Conservation (phyloP, 2,888 invertebrate species). For the Notocelia uddmanniana region DNA sequence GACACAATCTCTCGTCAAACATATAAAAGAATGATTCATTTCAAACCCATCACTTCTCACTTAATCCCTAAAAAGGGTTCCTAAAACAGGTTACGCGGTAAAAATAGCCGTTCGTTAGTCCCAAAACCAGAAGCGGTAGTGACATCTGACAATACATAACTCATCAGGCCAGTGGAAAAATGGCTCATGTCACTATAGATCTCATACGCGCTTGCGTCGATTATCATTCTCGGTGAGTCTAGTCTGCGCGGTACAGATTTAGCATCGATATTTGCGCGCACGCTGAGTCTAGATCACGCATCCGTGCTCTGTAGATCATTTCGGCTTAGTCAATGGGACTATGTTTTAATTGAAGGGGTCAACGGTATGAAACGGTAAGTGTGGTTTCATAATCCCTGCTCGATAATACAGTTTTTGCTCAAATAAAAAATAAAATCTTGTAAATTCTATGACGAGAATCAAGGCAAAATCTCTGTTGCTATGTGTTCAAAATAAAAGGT, state of each 20-base stretch:
- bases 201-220: conserved; percentile 1
- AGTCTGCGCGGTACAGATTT: conserved; percentile 73
- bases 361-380: conserved; percentile 3
- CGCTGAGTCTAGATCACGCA: conserved; percentile 62
- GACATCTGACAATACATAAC: conserved; percentile 76
- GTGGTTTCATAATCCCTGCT: neutral
- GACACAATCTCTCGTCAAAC: conserved; percentile 9
- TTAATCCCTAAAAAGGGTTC: conserved; percentile 39
- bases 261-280: conserved; percentile 75
- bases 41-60: conserved; percentile 29
- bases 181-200: neutral
- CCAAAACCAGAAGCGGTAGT: conserved; percentile 74
- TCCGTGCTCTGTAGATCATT: conserved; percentile 55
- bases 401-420: neutral
- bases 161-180: conserved; percentile 3
- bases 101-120: conserved; percentile 48
- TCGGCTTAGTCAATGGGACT: conserved; percentile 42
- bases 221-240: conserved; percentile 54
- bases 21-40: conserved; percentile 9
- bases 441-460: too few species aligned
- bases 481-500: too few species aligned
- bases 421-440: neutral
- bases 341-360: conserved; percentile 32
- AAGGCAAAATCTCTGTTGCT: too few species aligned
- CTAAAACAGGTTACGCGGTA: conserved; percentile 41